Conservation (phyloP, 2,797 vertebrate genomes). For the Phylloscopus collybita region DNA sequence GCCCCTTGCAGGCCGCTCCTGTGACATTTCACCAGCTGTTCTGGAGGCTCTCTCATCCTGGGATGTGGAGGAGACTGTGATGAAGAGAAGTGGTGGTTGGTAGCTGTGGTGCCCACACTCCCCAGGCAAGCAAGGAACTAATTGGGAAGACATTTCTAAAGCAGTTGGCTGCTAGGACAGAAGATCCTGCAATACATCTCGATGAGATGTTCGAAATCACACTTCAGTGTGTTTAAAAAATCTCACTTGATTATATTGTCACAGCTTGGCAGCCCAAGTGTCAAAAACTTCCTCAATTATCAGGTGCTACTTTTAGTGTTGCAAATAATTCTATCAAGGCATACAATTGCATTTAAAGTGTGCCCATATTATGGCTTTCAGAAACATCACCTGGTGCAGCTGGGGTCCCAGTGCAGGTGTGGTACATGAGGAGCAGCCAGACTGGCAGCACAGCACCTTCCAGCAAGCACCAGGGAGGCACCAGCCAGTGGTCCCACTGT, state of each 20-base stretch:
- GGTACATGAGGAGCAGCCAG: neutral
- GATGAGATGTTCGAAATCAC: neutral
- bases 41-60: neutral
- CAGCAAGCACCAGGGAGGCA: neutral
- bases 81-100: neutral
- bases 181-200: neutral
- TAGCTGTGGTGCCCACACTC: neutral
- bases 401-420: neutral
- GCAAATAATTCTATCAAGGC: neutral
- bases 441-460: neutral
- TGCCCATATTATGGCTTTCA: neutral
- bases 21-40: neutral
- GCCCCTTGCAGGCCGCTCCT: neutral
- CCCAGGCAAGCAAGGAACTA: neutral
- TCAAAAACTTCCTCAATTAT: constrained; percentile 55
- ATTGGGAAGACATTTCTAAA: neutral
- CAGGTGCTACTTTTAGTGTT: constrained; percentile 39
- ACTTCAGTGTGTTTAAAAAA: constrained; percentile 35
- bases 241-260: constrained; percentile 51
- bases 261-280: constrained; percentile 51
- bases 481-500: fast-evolving
- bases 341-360: neutral
- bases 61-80: neutral
- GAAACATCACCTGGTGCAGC: neutral
- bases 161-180: neutral